Conservation (phyloP, 92 coral and sea anemone genomes). For the Parazoanthus swiftii region DNA sequence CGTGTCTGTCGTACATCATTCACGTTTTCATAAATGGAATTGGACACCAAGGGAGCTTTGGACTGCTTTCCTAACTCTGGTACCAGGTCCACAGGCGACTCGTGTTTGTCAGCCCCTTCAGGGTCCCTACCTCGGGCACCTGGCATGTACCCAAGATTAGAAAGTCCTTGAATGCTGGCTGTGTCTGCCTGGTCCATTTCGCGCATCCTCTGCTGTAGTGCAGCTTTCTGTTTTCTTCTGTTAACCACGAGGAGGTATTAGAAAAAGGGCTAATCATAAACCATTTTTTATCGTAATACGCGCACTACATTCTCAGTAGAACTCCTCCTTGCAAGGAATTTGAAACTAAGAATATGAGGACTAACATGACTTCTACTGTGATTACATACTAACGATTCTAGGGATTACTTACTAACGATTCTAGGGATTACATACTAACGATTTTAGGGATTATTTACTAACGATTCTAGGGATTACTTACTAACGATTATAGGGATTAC, state of each 20-base stretch:
- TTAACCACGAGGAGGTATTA: neutral
- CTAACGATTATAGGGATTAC: too few species aligned
- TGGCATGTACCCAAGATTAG: constrained; percentile 7
- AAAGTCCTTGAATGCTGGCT: constrained; percentile 14
- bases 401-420: too few species aligned
- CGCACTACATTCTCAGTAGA: too few species aligned
- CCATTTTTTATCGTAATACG: neutral
- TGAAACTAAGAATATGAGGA: too few species aligned
- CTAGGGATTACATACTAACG: too few species aligned
- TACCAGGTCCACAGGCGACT: neutral
- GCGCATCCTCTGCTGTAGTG: neutral
- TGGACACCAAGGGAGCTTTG: neutral
- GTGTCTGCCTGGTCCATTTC: constrained; percentile 6
- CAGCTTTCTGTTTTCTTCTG: neutral
- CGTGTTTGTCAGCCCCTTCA: neutral
- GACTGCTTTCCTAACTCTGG: neutral
- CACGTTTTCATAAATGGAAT: neutral
- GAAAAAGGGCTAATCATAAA: neutral
- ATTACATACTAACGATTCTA: too few species aligned
- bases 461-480: too few species aligned
- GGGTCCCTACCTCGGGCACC: neutral
- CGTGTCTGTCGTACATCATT: neutral
- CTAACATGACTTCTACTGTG: too few species aligned
- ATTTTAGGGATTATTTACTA: too few species aligned
- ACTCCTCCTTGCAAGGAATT: neutral